phyloP scores from a whole-genome alignment of 2,113 vertebrate genomes.

The Himantopus leucocephalus region DNA sequence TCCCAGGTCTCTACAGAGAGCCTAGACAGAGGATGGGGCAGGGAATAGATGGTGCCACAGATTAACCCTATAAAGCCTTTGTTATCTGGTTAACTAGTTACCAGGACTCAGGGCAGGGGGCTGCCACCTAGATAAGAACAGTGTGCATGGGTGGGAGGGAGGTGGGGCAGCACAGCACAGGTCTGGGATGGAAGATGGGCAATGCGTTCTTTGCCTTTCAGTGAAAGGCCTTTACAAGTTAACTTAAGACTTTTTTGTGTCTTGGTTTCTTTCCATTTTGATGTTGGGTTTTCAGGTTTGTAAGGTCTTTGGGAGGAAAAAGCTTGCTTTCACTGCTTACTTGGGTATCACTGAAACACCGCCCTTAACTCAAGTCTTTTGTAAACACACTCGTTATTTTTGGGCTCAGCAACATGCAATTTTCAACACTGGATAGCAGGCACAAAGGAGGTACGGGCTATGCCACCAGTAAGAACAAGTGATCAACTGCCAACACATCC shows the following conservation, averaged over 20 bases:
- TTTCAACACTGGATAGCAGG: neutral
- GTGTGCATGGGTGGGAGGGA: fast-evolving
- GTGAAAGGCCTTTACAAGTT: neutral
- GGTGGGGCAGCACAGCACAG: neutral
- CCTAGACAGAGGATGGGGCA: neutral
- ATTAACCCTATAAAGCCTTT: neutral
- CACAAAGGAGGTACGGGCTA: neutral
- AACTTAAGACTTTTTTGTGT: neutral
- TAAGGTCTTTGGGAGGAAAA: neutral
- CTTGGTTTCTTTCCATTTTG: neutral
- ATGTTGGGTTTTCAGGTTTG: neutral
- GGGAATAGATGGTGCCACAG: neutral
- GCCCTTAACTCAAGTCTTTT: neutral
- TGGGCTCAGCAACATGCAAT: neutral
- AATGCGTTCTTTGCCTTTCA: neutral
- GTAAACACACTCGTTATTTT: neutral
- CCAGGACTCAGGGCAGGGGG: neutral
- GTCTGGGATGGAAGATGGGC: neutral
- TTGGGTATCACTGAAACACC: neutral
- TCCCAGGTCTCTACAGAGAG: neutral
- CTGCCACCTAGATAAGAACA: neutral
- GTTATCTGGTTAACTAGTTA: neutral
- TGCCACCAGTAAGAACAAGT: neutral
- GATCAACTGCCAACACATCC: neutral
- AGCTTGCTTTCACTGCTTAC: neutral